Base-by-base conservation (phyloP, 1,140 invertebrate species). In the Cryptotermes secundus region DNA sequence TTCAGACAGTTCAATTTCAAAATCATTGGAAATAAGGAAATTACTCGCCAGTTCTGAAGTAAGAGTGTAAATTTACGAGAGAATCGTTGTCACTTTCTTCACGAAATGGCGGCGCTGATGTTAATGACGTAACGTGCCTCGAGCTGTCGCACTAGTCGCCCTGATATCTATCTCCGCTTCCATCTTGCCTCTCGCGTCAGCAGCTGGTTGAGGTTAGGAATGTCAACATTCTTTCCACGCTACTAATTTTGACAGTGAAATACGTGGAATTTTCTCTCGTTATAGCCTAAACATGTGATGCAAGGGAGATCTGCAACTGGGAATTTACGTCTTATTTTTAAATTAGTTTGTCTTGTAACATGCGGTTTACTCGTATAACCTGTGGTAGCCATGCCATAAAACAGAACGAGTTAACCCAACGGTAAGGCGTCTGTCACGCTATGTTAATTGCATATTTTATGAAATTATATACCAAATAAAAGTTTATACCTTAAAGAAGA, bases 191-290 rank as follows among this genome's bases (percentile, higher is more conserved):
- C 26, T 72, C 59, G 59, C 59, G 59, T 72, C 59, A 72, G 3
- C 45, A 49, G n/a, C n/a, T n/a, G 14, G 59, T 72, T 72, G 59
- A 72, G 59, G 59, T 72, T 72, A 72, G 59, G 59, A 72, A n/a
- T 72, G 59, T 72, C 26, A 26, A 72, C 3, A 72, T 31, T 72
- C n/a, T 31, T 72, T 31, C 59, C 59, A 72, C 59, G 26, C 26
- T 31, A 72, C 59, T 72, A 72, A 72, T 72, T 72, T 72, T 72
- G 59, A 72, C 59, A 72, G n/a, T 72, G 59, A 72, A 72, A 72
- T 72, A 72, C 9, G 59, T 72, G 59, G 59, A 72, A 72, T 72
- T 72, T 72, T 59, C 53, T 59, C 2, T 72, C 59, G 26, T 72
- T 72, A 72, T 59, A 59, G 53, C 59, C n/a, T 72, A 72, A 72